phyloP scores from a whole-genome alignment of 2,113 vertebrate genomes.

The Myotis brandtii region DNA sequence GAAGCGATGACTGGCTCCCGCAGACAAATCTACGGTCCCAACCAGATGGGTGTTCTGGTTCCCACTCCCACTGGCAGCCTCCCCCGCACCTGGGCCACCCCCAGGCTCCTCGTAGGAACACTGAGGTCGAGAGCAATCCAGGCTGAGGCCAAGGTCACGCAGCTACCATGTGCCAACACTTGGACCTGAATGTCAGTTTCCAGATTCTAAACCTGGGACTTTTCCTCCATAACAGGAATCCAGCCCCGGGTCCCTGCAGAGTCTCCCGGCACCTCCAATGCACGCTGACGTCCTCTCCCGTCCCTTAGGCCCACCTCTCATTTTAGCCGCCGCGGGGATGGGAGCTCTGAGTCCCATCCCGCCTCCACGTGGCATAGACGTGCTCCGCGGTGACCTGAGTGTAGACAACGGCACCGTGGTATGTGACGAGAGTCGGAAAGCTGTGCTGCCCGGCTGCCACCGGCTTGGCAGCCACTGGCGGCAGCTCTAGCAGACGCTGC shows the following conservation, averaged over 20 bases:
- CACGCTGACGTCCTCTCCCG: rapidly evolving
- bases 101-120: not conserved
- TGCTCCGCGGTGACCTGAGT: not conserved
- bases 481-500: rapidly evolving
- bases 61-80: not conserved
- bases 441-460: not conserved
- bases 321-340: not conserved
- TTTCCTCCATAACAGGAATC: not conserved
- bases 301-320: not conserved
- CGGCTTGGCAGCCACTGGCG: not conserved
- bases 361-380: not conserved
- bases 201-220: not conserved
- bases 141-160: not conserved
- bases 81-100: not conserved
- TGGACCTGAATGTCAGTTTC: not conserved
- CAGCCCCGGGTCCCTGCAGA: not conserved
- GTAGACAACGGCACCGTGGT: not conserved
- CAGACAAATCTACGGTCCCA: not conserved
- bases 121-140: not conserved
- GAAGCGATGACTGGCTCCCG: not conserved
- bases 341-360: not conserved
- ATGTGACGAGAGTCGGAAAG: not conserved
- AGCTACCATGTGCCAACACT: rapidly evolving
- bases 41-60: not conserved
- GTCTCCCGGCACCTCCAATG: not conserved